Base-by-base conservation (phyloP, 23 tunicate species). In the Corella eumyota region DNA sequence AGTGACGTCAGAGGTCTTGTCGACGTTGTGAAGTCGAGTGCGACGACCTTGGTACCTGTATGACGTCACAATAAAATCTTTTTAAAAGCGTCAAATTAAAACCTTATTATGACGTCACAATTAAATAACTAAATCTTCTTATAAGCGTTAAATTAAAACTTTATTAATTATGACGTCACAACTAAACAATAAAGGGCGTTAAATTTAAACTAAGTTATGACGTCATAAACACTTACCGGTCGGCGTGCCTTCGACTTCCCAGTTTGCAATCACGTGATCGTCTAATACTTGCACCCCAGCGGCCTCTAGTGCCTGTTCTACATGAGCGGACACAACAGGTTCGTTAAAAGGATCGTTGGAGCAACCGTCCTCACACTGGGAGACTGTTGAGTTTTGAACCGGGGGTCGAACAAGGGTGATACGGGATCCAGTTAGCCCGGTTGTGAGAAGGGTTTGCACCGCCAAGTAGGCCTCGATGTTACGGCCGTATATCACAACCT, bases 331-430 rank as follows among this genome's bases (percentile, higher is more conserved):
- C 23, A 88, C 76, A 6, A 53, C 58, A 15, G 90, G 96, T 56
- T 88, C 96, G 62, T 88, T 74, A 45, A 88, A 88, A 0, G 83
- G 76, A 65, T 88, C 88, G 3, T 76, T 65, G 30, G 75, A 47
- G 48, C 77, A 69, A 7, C 50, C 69, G 58, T 77, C 85, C 36
- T 77, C 76, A 32, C 70, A 52, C 21, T 50, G 66, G 25, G 88
- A 54, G 31, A 70, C 33, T 1, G 70, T 36, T 11, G 78, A 30
- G 21, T 54, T 47, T n/a, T 68, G 65, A 15, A 76, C 32, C 21
- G 96, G 96, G 0, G 96, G 96, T 24, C 74, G 79, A 15, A 79
- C 76, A 1, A 88, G 72, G 13, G 33, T 69, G 2, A 88, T 34
- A 5, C 71, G 46, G 19, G 51, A 27, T 24, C 96, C 96, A 23